Evolutionary conservation across 1,140 invertebrate genomes (phyloP), one percentile per base, ranked within the genome.

Genomic region (Cotesia chilonis): DNA sequence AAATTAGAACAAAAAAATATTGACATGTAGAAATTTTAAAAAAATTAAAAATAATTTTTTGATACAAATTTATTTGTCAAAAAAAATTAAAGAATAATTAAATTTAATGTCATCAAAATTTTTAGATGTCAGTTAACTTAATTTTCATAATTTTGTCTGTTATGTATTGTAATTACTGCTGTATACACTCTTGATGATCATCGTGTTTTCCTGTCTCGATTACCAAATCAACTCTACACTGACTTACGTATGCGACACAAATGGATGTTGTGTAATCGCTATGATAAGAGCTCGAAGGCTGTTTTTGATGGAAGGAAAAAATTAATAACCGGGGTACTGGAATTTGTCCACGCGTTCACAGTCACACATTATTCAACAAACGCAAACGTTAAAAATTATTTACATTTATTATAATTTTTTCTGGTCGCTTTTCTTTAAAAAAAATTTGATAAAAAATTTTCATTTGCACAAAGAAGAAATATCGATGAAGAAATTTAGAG

Each of bases 271-370:
- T 68, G 70, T 75, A 75, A 75, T 70, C 70, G 41, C 55, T 17
- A 51, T 72, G 74, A 75, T 75, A 75, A 75, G 74, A 72, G 70
- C 57, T 66, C 70, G 74, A 75, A 75, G 74, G 74, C 70, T 75
- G 64, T 54, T 57, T 57, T 28, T 28, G 28, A 28, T 28, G 55
- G 54, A 65, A 55, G 72, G 51, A 35, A 55, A 70, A 59, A 59
- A 59, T 54, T 52, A 59, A 68, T 63, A 51, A 55, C 37, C 69
- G 70, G 59, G 64, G 63, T 51, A 55, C 51, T 38, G 41, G 38
- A 37, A 38, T 14, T 10, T 9, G 37, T 65, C 63, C 63, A 65
- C 38, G 63, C 38, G 63, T 20, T 35, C 12, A 37, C 4, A 36
- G 28, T 65, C 63, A 54, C 64, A 68, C 47, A 68, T 35, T 9